phyloP scores from a whole-genome alignment of 2,113 vertebrate species.

The Baryphthengus martii region DNA sequence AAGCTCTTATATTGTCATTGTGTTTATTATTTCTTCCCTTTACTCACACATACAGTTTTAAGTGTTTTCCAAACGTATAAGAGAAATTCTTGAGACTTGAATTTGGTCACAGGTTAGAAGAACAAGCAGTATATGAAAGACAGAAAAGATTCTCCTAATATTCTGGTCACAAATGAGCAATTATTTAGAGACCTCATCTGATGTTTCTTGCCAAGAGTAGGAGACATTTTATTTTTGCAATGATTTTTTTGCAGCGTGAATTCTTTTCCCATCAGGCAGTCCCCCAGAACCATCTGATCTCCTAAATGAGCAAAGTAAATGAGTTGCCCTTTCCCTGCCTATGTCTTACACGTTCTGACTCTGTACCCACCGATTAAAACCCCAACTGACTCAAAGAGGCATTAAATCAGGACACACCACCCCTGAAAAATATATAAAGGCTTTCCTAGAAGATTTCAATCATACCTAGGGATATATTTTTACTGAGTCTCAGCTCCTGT shows the following conservation, averaged over 20 bases:
- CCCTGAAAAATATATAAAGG: background rate
- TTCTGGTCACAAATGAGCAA: background rate
- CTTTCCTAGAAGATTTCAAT: background rate
- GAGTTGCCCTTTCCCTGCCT: background rate
- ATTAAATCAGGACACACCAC: background rate
- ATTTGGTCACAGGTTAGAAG: background rate
- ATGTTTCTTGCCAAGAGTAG: background rate
- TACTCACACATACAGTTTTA: background rate
- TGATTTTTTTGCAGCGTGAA: background rate
- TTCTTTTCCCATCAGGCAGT: background rate
- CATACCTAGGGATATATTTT: background rate
- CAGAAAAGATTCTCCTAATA: background rate
- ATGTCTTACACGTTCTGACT: background rate
- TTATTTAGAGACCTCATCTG: background rate
- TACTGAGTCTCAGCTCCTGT: background rate
- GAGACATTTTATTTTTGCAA: background rate
- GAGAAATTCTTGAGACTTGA: background rate
- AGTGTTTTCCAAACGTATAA: background rate
- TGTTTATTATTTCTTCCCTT: constrained; percentile 36
- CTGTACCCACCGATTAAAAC: background rate
- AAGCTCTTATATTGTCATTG: background rate
- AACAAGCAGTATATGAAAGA: background rate
- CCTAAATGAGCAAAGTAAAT: constrained; percentile 21
- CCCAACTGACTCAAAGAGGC: background rate
- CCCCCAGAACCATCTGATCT: background rate